These are phyloP conservation scores for Galerucella pusilla DNA, from an alignment of 2,888 invertebrate genomes.

Conservation along the genomic window DNA sequence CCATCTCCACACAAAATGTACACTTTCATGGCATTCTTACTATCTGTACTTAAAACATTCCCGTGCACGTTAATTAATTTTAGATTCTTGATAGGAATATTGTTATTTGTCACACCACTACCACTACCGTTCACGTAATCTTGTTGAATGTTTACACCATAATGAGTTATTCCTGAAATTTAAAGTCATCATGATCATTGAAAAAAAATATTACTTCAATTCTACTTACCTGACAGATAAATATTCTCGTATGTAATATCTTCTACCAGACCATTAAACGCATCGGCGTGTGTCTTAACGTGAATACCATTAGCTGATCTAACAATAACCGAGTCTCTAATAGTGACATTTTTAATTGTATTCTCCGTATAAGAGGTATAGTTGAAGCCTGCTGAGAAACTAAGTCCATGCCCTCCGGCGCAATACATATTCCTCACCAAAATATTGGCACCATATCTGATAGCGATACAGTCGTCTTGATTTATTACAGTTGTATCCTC, in stretches of 20 bases:
- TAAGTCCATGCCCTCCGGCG: conserved; percentile 48
- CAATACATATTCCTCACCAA: conserved; percentile 43
- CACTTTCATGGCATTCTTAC: conserved; percentile 32
- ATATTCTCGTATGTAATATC: conserved; percentile 45
- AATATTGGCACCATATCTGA: conserved; percentile 43
- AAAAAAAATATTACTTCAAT: background rate
- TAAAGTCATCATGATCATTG: background rate
- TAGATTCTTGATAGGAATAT: conserved; percentile 45
- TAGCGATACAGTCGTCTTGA: conserved; percentile 50
- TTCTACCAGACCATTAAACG: conserved; percentile 36
- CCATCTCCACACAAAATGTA: conserved; percentile 43
- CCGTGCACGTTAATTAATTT: conserved; percentile 36
- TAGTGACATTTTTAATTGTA: conserved; percentile 36
- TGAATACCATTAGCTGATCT: conserved; percentile 45
- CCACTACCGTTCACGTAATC: conserved; percentile 44
- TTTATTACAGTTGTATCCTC: conserved; percentile 44
- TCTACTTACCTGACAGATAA: conserved; percentile 37
- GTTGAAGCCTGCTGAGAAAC: conserved; percentile 45
- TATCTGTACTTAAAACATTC: conserved; percentile 18
- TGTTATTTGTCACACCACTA: conserved; percentile 40
- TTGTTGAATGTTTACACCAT: conserved; percentile 47
- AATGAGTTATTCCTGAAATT: conserved; percentile 42
- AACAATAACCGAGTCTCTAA: conserved; percentile 36
- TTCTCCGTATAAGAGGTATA: conserved; percentile 34
- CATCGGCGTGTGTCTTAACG: conserved; percentile 47